Evolutionary conservation across 1,140 invertebrate species (phyloP).

Genomic region (Pogonognathellus flavescens): DNA sequence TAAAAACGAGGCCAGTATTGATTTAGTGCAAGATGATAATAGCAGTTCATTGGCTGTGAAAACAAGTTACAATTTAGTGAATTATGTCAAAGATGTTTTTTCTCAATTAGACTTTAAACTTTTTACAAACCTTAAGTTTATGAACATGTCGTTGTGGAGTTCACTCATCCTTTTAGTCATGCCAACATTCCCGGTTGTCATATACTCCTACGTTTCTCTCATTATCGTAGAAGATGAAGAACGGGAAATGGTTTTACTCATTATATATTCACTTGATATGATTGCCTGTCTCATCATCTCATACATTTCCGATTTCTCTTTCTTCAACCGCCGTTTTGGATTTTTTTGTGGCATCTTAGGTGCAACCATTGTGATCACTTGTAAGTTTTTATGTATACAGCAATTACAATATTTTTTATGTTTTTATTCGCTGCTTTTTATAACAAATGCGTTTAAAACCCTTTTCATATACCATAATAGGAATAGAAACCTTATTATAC

Average conservation of each 20-base stretch:
- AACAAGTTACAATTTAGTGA: neutral
- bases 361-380: constrained; percentile 40
- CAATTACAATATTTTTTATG: too few species aligned
- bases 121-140: constrained; percentile 46
- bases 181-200: constrained; percentile 51
- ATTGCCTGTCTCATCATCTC: constrained; percentile 52
- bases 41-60: neutral
- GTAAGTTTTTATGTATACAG: constrained; percentile 16
- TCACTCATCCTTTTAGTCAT: constrained; percentile 30
- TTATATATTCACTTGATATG: constrained; percentile 55
- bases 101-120: constrained; percentile 38
- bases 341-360: constrained; percentile 36
- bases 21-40: neutral
- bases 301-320: constrained; percentile 56
- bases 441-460: too few species aligned
- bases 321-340: constrained; percentile 40
- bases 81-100: neutral
- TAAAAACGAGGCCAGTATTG: too few species aligned
- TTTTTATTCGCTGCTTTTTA: too few species aligned
- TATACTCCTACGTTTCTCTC: constrained; percentile 32
- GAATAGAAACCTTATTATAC: too few species aligned
- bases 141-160: constrained; percentile 55
- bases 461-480: neutral
- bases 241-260: constrained; percentile 44
- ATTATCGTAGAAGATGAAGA: neutral